phyloP scores from a whole-genome alignment of 2,888 invertebrate species.

The Parochlus steinenii region DNA sequence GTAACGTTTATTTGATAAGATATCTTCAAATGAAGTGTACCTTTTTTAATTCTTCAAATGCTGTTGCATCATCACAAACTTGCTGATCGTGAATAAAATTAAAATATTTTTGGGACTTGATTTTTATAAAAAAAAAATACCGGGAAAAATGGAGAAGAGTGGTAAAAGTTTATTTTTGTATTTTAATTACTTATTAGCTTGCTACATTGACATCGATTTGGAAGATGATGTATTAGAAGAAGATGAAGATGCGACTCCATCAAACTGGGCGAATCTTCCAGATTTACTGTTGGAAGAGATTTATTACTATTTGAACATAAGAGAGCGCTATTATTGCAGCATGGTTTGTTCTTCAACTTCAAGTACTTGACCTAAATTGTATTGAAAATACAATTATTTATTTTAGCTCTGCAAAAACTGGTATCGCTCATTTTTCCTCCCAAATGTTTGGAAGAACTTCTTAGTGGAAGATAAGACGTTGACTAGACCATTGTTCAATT shows the following conservation, averaged over 20 bases:
- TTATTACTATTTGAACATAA: conserved; percentile 46
- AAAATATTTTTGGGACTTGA: no score
- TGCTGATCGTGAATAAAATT: not conserved
- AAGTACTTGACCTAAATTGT: not conserved
- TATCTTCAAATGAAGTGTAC: no score
- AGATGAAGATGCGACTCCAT: conserved; percentile 27
- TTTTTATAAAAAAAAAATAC: no score
- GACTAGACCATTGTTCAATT: conserved; percentile 58
- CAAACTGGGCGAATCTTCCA: conserved; percentile 49
- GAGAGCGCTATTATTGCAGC: conserved; percentile 57
- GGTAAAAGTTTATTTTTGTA: no score
- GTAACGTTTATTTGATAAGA: no score
- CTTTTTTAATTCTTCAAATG: no score
- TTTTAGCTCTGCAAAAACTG: conserved; percentile 33
- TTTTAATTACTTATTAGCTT: conserved; percentile 27
- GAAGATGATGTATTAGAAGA: conserved; percentile 26
- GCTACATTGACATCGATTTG: conserved; percentile 34
- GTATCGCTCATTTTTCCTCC: conserved; percentile 53
- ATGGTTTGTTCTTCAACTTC: conserved; percentile 31
- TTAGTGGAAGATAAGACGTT: conserved; percentile 52
- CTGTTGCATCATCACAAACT: not conserved
- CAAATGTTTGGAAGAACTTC: conserved; percentile 60
- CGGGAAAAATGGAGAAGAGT: no score
- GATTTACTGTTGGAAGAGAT: conserved; percentile 56
- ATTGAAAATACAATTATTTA: not conserved